A percentile compares a stretch with the other conserved stretches of the same genome.
phyloP scores from a whole-genome alignment of 2,888 invertebrate species.

The Podotricha telesiphe region DNA sequence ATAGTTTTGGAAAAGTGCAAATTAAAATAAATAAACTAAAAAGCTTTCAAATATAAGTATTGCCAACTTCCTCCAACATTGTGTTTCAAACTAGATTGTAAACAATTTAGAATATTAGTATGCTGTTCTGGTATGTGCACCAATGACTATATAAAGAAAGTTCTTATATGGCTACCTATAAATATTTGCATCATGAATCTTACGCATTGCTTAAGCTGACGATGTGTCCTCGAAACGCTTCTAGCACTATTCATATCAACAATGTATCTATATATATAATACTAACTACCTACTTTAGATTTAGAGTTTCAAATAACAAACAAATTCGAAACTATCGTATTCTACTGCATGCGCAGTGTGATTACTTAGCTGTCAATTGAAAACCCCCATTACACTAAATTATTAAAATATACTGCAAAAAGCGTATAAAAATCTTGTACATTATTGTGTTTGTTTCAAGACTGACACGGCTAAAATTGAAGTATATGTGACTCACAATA shows the following conservation, averaged over 20 bases:
- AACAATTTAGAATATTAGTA: slow-evolving; percentile 34
- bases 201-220: slow-evolving; percentile 40
- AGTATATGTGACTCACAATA: too few species aligned
- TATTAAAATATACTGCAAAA: neutral
- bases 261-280: slow-evolving; percentile 30
- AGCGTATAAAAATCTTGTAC: neutral
- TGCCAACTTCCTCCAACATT: neutral
- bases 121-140: slow-evolving; percentile 41
- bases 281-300: slow-evolving; percentile 18
- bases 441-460: neutral
- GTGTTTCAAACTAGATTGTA: slow-evolving; percentile 3
- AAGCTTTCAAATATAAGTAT: neutral
- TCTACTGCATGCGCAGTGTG: slow-evolving; percentile 5
- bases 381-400: neutral
- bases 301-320: slow-evolving; percentile 33
- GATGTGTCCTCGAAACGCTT: slow-evolving; percentile 41
- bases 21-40: too few species aligned
- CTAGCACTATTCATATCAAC: slow-evolving; percentile 38
- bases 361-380: neutral
- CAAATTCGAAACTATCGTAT: slow-evolving; percentile 27
- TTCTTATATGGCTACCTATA: slow-evolving; percentile 43
- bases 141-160: slow-evolving; percentile 45
- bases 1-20: neutral
- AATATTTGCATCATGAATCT: slow-evolving; percentile 45
- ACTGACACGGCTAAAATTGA: neutral